A percentile compares a stretch with the other conserved stretches of the same genome.
These are phyloP conservation scores for Tetranychus piercei DNA, from an alignment of 2,888 invertebrate species.

Conservation along the genomic window DNA sequence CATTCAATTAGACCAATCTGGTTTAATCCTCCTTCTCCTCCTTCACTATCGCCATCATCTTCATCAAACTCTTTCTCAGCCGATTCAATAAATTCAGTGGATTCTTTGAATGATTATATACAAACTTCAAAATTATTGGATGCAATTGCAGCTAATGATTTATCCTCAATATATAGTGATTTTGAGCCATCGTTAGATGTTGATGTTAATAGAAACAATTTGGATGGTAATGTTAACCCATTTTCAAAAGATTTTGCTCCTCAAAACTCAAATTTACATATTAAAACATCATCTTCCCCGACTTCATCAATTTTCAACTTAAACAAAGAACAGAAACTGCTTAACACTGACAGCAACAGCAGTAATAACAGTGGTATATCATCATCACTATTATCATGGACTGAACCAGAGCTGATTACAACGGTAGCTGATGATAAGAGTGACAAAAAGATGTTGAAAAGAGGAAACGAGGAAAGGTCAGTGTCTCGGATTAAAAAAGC, in stretches of 20 bases:
- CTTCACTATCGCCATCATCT: not conserved
- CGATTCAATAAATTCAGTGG: not conserved
- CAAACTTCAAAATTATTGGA: not conserved
- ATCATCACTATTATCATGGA: too few relatives aligned
- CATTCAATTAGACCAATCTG: not conserved
- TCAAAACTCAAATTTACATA: not conserved
- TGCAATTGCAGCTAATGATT: not conserved
- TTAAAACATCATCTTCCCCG: not conserved
- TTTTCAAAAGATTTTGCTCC: too few relatives aligned
- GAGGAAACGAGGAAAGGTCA: not conserved
- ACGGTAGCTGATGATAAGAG: too few relatives aligned
- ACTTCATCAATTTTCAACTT: too few relatives aligned
- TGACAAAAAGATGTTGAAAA: not conserved
- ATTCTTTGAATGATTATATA: not conserved
- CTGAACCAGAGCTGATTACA: too few relatives aligned
- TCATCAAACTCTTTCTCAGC: not conserved
- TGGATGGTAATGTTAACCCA: not conserved
- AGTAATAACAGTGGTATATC: too few relatives aligned
- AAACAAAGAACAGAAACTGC: too few relatives aligned
- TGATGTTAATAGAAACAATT: not conserved
- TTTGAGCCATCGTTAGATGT: not conserved
- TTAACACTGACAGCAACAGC: too few relatives aligned
- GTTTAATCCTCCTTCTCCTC: not conserved
- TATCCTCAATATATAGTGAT: not conserved
- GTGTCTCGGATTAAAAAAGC: slow-evolving; percentile 12